Evolutionary conservation across 2,888 invertebrate genomes (phyloP).

Genomic region (Dione juno): DNA sequence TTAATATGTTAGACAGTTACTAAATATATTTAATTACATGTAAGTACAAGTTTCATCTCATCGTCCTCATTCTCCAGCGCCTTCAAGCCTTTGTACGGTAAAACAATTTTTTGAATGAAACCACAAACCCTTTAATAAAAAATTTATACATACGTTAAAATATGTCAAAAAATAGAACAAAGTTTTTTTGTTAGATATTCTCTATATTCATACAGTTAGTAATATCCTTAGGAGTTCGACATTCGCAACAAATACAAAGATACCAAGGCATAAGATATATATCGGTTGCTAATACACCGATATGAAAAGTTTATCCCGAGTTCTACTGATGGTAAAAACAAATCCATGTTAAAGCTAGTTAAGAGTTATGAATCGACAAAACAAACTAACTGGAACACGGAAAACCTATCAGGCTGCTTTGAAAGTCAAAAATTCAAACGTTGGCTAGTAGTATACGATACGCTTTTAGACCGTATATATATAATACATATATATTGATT

Average conservation of each 20-base stretch:
- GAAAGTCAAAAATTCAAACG: slow-evolving; percentile 38
- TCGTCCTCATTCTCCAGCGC: neutral
- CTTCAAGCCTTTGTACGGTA: neutral
- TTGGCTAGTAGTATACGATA: slow-evolving; percentile 19
- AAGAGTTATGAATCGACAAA: slow-evolving; percentile 45
- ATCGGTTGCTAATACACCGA: slow-evolving; percentile 32
- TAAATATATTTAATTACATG: neutral
- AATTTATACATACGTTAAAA: too few species aligned
- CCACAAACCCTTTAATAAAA: too few species aligned
- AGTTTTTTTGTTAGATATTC: too few species aligned
- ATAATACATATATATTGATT: neutral
- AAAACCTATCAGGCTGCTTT: slow-evolving; percentile 52
- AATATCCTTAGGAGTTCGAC: neutral
- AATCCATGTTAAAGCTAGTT: slow-evolving; percentile 43
- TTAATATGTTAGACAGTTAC: neutral
- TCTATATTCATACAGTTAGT: too few species aligned
- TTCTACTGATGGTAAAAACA: slow-evolving; percentile 42
- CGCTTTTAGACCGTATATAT: slow-evolving; percentile 15
- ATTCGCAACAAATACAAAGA: neutral
- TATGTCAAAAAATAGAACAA: too few species aligned
- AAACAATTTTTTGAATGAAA: too few species aligned
- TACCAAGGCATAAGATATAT: slow-evolving; percentile 15
- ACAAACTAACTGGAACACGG: slow-evolving; percentile 48
- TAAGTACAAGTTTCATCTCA: neutral
- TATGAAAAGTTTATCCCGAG: slow-evolving; percentile 37